Base-by-base conservation (phyloP, 2,888 invertebrate genomes). In the Agrenia bidenticulata region DNA sequence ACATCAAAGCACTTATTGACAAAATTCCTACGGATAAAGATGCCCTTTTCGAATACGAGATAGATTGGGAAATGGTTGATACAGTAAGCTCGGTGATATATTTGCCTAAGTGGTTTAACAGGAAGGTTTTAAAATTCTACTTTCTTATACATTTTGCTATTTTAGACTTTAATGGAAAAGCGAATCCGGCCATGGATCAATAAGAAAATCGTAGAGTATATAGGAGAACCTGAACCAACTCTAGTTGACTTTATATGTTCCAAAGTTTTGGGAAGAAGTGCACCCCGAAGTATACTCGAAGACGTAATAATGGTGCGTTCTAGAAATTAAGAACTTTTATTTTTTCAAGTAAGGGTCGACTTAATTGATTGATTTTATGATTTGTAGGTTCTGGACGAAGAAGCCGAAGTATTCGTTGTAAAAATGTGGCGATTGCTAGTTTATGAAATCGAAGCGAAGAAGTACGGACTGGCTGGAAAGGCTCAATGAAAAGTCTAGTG, bases 361-460 rank as follows among this genome's bases (percentile, higher is more conserved):
- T 32, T 7, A 4, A 32, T 32, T 41, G 37, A 11, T 19, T n/a
- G 27, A 37, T 15, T 59, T 71, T 77, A 74, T 74, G 73, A 73
- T 70, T 81, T 80, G 2, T 80, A 97, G 97, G 96, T 99, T 76
- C 85, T 99, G 78, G 99, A 99, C 81, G 98, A 99, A 80, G 99
- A 99, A 82, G 99, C 99, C 2, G 98, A 99, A 83, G 96, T 97
- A 76, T 99, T 99, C 84, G 97, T 99, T 77, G 96, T 99, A 73
- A 99, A 99, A 86, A 95, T 99, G 96, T 99, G 99, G 99, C 86
- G 99, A 77, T 85, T 99, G 78, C 86, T 99, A 73, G 98, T 99
- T 78, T 99, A 98, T 83, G 99, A 99, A 86, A 93, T 97, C 77
- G 98, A 99, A 85, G 96, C 97, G 64, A 97, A 97, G 83, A 95